Evolutionary conservation across 1,140 invertebrate species (phyloP).

Genomic region (Drosophila paulistorum): DNA sequence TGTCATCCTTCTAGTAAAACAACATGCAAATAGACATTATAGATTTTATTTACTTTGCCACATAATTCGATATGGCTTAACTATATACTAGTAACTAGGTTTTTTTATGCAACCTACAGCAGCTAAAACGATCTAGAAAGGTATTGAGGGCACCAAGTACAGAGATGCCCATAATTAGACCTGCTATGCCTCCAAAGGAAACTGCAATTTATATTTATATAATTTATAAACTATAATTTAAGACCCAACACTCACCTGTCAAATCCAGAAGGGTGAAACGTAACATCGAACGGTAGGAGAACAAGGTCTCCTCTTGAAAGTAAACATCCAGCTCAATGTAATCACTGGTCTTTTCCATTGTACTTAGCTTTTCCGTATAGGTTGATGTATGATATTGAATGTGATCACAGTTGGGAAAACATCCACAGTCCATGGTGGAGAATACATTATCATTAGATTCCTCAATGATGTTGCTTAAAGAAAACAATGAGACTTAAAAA

Average conservation of each 20-base stretch:
- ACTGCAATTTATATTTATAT: too few relatives aligned
- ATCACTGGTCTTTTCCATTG: neutral
- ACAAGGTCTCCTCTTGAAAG: conserved; percentile 70
- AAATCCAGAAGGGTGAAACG: conserved; percentile 67
- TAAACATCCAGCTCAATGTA: conserved; percentile 61
- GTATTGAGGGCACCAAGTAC: conserved; percentile 56
- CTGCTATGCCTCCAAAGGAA: conserved; percentile 71
- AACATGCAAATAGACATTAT: neutral
- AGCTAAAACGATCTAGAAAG: conserved; percentile 31
- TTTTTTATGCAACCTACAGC: conserved; percentile 25
- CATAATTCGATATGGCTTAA: conserved; percentile 8
- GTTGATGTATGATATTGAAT: conserved; percentile 63
- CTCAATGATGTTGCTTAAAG: conserved; percentile 74
- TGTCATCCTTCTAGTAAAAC: neutral
- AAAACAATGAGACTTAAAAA: conserved; percentile 44
- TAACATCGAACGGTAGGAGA: conserved; percentile 67
- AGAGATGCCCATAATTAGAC: conserved; percentile 65
- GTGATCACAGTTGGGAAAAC: conserved; percentile 63
- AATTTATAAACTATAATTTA: neutral
- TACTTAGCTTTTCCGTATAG: conserved; percentile 51
- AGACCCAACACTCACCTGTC: conserved; percentile 43
- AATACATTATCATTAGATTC: conserved; percentile 55
- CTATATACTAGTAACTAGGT: neutral
- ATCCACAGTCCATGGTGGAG: conserved; percentile 57
- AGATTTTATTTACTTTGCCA: neutral